phyloP scores from a whole-genome alignment of 2,113 vertebrate species.

The Gobio gobio region DNA sequence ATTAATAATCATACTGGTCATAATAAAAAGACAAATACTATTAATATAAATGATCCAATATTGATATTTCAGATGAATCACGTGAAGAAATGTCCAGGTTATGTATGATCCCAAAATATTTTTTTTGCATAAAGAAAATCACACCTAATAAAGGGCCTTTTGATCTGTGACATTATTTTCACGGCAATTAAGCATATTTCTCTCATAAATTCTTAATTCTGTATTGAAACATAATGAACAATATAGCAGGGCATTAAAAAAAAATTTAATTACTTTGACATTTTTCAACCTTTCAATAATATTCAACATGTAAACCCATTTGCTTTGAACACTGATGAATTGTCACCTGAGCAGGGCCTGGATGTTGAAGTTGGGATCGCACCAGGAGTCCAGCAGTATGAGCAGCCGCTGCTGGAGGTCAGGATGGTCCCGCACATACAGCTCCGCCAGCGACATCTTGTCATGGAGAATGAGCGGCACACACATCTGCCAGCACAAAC shows the following conservation, averaged over 20 bases:
- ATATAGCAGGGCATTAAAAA: background rate
- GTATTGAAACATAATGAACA: background rate
- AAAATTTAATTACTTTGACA: background rate
- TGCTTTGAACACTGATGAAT: background rate
- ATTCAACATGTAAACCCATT: background rate
- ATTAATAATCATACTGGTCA: background rate
- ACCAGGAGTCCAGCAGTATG: constrained; percentile 84
- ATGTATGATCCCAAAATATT: background rate
- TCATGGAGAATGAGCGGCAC: constrained; percentile 82
- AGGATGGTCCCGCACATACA: constrained; percentile 70
- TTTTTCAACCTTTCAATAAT: background rate
- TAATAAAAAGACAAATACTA: background rate
- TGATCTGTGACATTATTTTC: background rate
- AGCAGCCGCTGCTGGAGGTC: constrained; percentile 80
- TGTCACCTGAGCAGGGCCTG: constrained; percentile 66
- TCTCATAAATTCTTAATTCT: background rate
- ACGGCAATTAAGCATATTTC: background rate
- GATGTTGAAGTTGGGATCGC: constrained; percentile 74
- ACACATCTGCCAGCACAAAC: constrained; percentile 76
- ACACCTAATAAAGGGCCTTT: background rate
- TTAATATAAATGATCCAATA: background rate
- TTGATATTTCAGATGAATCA: too few relatives aligned
- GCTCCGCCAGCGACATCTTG: constrained; percentile 76
- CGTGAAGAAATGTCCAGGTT: background rate
- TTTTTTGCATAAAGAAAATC: background rate